Evolutionary conservation across 2,797 vertebrate species (phyloP), one percentile per base, ranked within the genome.

Genomic region (Chiloscyllium punctatum): DNA sequence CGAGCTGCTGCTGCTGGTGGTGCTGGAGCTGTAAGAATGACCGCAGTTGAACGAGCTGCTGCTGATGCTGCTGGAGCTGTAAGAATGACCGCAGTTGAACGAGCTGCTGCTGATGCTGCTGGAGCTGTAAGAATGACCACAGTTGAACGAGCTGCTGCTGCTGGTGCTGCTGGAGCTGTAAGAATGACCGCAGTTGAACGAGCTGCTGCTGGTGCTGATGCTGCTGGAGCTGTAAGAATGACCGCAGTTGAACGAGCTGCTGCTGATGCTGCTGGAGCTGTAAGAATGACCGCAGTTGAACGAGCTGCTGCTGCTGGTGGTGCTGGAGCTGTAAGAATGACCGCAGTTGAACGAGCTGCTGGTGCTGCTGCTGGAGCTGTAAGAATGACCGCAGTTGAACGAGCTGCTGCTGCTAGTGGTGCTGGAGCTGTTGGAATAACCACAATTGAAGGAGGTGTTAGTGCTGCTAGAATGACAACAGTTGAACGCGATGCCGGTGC

Each of bases 71-170:
- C 16, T 37, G 33, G 77, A 4, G 94, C 9, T 82, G 94, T 48
- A 74, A 97, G 96, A 97, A 96, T 95, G 66, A 95, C 90, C 62
- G 97, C 97, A 3, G 96, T 97, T 95, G 97, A n/a, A 27, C 3
- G 66, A 27, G n/a, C n/a, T n/a, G 94, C 2, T 82, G 94, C 48
- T 77, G 96, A 96, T 94, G 72, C 95, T 96, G 96, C 96, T 96
- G 96, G 96, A 66, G 95, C 96, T 84, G 96, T 96, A 96, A 97
- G 96, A 96, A 96, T 95, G 62, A 95, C 90, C 53, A 97, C 97
- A 3, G 96, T 97, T 95, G 97, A n/a, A n/a, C n/a, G n/a, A n/a
- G n/a, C n/a, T n/a, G n/a, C n/a, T n/a, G n/a, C n/a, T n/a, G n/a
- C n/a, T 7, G 9, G 42, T 1, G 84, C 16, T 51, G 84, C 5